Evolutionary conservation across 2,797 vertebrate species (phyloP), one percentile per base, ranked within the genome.

Genomic region (Malurus leucopterus): DNA sequence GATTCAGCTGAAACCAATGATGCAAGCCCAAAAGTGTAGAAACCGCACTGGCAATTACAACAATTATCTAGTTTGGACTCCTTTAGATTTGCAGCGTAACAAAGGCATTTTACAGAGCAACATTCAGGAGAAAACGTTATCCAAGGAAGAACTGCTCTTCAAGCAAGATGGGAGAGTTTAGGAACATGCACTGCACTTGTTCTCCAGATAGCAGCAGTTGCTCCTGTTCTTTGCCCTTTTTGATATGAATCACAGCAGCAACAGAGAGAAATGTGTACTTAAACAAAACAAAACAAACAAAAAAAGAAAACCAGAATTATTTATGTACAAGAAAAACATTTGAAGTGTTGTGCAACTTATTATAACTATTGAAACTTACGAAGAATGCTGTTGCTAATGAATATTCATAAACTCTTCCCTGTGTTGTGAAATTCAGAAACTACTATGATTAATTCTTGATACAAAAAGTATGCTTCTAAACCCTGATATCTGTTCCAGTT

Each of bases 31-130:
- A 54, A 94, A 90, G 51, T 29, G 50, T 12, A 93, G 69, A 89
- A 92, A 93, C 89, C 79, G 83, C 94, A 91, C 91, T 18, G 26
- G 83, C 24, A 19, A 87, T 84, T 43, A 68, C 3, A 2, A 84
- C 81, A 86, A 65, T 47, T 58, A 71, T 12, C 90, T 92, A 62
- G 57, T 88, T 78, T 73, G 83, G 84, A 91, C 80, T 91, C 79
- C 61, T 88, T 83, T 46, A 49, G 88, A 82, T 83, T 22, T 86
- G 89, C 95, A 97, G 95, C 90, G 15, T 75, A 86, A 93, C 73
- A 90, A 94, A 95, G 94, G 90, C 82, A 92, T 95, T 95, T 95
- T 88, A 93, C 91, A 95, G 95, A 89, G 64, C 81, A 92, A 95
- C 32, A 24, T 71, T 91, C 30, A 84, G 58, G 85, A 88, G 82